Base-by-base conservation (phyloP, 2,113 vertebrate species). In the Brachypteracias leptosomus region DNA sequence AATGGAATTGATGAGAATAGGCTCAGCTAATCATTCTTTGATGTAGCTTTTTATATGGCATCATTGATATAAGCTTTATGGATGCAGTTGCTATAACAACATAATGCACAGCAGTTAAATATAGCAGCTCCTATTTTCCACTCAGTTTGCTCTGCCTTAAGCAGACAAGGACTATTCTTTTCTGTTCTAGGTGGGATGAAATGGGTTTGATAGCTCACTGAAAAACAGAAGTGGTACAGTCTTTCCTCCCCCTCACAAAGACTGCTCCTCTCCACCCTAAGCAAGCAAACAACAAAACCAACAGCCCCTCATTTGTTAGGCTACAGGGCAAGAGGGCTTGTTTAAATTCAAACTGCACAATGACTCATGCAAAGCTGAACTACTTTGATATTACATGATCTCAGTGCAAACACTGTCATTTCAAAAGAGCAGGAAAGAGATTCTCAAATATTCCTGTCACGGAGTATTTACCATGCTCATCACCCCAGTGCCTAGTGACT, bases 81-180 rank as follows among this genome's bases (percentile, higher is more conserved):
- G 96, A 96, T 97, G 96, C 95, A 85, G 96, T 97, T 97, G 95
- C 96, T 96, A 96, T 96, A 96, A 95, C 96, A 96, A 97, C 96
- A 95, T 90, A 96, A 96, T 94, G 96, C 95, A 96, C 71, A 90
- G 72, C 88, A 63, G 95, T 96, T 96, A 97, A 97, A 97, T 96
- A 96, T 95, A 93, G 85, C 79, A 93, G 57, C 82, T 96, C 81
- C 92, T 85, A 81, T 92, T 96, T 92, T 93, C 88, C 89, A 78
- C 72, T 91, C 89, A 85, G 89, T 87, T 96, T 94, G 82, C 88
- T 95, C 51, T 96, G 87, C 94, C 49, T 44, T 80, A 73, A 75
- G 68, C 78, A 89, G 87, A 89, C 72, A 82, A 88, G 74, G 82
- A 88, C 63, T 90, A 74, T 85, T 85, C 74, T 91, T 90, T 81